phyloP scores from a whole-genome alignment of 2,888 invertebrate genomes.

The Listrodromus nycthemerus region DNA sequence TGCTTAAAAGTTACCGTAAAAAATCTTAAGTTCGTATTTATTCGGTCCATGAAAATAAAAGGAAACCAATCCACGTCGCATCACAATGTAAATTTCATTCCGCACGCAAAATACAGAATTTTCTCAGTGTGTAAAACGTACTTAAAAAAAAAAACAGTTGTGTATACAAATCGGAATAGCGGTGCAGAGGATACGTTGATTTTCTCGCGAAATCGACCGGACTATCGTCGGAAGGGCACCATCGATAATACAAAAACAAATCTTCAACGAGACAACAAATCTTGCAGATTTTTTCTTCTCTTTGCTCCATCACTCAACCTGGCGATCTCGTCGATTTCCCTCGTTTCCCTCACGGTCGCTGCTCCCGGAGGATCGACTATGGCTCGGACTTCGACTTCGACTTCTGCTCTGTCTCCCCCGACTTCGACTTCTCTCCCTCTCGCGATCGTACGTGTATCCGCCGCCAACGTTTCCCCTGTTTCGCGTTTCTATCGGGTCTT shows the following conservation, averaged over 20 bases:
- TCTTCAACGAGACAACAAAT: neutral
- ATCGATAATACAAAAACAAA: constrained; percentile 7
- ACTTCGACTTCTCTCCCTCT: constrained; percentile 67
- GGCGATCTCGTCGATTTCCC: constrained; percentile 58
- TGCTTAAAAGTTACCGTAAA: neutral
- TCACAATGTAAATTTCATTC: constrained; percentile 57
- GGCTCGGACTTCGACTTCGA: constrained; percentile 71
- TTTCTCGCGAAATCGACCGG: neutral
- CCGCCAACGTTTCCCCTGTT: constrained; percentile 51
- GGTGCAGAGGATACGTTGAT: constrained; percentile 13
- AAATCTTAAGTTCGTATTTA: neutral
- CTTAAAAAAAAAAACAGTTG: constrained; percentile 26
- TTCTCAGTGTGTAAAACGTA: constrained; percentile 30
- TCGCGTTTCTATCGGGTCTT: constrained; percentile 64
- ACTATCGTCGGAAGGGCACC: constrained; percentile 13
- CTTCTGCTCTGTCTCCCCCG: constrained; percentile 72
- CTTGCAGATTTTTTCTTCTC: neutral
- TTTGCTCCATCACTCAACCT: constrained; percentile 42
- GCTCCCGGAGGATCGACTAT: constrained; percentile 73
- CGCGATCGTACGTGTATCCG: constrained; percentile 60
- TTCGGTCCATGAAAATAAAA: too few relatives aligned
- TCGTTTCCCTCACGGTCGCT: constrained; percentile 74
- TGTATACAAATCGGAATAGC: constrained; percentile 27
- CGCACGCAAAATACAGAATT: constrained; percentile 51
- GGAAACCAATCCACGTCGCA: constrained; percentile 3